Percentiles rank a stretch among this genome's conserved stretches.
Evolutionary conservation across 2,113 vertebrate genomes (phyloP).

Genomic region (Elephantulus edwardii): DNA sequence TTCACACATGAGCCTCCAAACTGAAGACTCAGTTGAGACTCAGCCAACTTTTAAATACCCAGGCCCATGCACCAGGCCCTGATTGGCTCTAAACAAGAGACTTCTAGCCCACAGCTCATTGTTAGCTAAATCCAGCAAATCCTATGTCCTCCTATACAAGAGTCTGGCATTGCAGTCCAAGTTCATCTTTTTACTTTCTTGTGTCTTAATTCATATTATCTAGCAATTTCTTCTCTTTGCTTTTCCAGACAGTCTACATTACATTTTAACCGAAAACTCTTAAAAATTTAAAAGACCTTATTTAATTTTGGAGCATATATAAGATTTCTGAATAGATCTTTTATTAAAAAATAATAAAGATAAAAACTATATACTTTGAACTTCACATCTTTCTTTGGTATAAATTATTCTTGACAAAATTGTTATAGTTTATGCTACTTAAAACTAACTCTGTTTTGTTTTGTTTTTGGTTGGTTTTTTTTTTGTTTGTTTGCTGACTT

Average conservation of each 20-base stretch:
- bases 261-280: constrained; percentile 23
- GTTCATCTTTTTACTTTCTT: neutral
- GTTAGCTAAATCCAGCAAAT: no score
- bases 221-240: neutral
- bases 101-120: no score
- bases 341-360: constrained; percentile 24
- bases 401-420: neutral
- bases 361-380: neutral
- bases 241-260: constrained; percentile 18
- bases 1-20: no score
- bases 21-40: no score
- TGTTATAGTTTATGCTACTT: constrained; percentile 26
- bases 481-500: no score
- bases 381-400: constrained; percentile 2
- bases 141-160: neutral
- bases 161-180: neutral
- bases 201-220: neutral
- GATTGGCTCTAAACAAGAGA: no score
- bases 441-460: constrained; percentile 22
- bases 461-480: no score
- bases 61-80: no score
- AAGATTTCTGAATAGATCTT: neutral
- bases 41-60: no score
- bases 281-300: constrained; percentile 17
- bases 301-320: constrained; percentile 23